phyloP scores from a whole-genome alignment of 2,888 invertebrate genomes.

The Hirudinaria manillensis region DNA sequence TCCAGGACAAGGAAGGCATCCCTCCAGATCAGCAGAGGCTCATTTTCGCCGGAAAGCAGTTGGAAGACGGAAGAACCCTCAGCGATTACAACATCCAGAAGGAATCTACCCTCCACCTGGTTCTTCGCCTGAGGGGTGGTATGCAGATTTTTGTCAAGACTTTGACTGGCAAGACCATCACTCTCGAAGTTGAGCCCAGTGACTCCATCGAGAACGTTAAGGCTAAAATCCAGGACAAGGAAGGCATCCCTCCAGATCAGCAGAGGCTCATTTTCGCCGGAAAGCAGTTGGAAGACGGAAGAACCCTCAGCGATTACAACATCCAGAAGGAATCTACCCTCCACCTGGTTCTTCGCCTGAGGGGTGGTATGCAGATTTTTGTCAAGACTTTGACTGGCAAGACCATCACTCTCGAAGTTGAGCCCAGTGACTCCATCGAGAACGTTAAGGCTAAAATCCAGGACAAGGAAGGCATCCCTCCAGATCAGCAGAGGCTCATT shows the following conservation, averaged over 20 bases:
- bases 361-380: slow-evolving; percentile 64
- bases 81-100: slow-evolving; percentile 93
- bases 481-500: slow-evolving; percentile 68
- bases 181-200: too few species aligned
- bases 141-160: slow-evolving; percentile 50
- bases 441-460: slow-evolving; percentile 70
- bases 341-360: slow-evolving; percentile 80
- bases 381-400: slow-evolving; percentile 45
- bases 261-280: too few species aligned
- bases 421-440: slow-evolving; percentile 69
- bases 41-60: slow-evolving; percentile 77
- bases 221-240: too few species aligned
- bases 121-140: too few species aligned
- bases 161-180: slow-evolving; percentile 56
- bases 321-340: slow-evolving; percentile 77
- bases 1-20: slow-evolving; percentile 53
- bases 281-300: too few species aligned
- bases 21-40: slow-evolving; percentile 71
- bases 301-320: too few species aligned
- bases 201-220: too few species aligned
- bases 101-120: slow-evolving; percentile 85
- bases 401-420: slow-evolving; percentile 57
- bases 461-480: slow-evolving; percentile 56
- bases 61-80: slow-evolving; percentile 82
- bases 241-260: too few species aligned